phyloP scores from a whole-genome alignment of 2,888 invertebrate species.

The Hirtodrosophila alboralis region DNA sequence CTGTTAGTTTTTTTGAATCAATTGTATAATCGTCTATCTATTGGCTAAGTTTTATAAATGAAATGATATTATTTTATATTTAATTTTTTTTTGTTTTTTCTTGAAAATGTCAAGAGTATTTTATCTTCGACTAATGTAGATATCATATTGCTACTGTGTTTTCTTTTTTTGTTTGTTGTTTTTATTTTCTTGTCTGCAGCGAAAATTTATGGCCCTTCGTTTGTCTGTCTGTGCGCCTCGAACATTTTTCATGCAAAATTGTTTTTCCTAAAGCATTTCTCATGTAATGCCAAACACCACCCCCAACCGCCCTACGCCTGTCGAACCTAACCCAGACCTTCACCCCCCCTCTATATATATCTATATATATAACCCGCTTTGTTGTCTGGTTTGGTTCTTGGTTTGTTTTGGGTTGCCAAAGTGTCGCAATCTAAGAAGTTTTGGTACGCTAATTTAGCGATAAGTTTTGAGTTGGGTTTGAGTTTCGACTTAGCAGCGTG shows the following conservation, averaged over 20 bases:
- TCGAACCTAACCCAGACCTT: background rate
- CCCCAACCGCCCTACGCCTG: background rate
- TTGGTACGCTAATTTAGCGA: slow-evolving; percentile 66
- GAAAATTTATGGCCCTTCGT: slow-evolving; percentile 74
- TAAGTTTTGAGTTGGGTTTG: slow-evolving; percentile 57
- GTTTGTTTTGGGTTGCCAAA: slow-evolving; percentile 43
- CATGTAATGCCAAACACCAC: slow-evolving; percentile 11
- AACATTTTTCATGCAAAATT: slow-evolving; percentile 78
- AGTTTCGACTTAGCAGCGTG: background rate
- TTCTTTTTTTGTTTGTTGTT: slow-evolving; percentile 8
- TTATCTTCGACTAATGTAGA: background rate
- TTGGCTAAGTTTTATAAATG: too few species aligned
- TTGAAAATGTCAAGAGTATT: too few species aligned
- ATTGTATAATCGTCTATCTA: too few species aligned
- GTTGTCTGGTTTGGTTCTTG: slow-evolving; percentile 10
- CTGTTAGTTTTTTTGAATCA: too few species aligned
- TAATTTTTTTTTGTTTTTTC: background rate
- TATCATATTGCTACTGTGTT: too few species aligned
- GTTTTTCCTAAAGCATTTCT: slow-evolving; percentile 53
- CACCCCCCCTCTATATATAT: background rate
- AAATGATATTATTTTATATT: too few species aligned
- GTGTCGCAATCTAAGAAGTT: slow-evolving; percentile 57
- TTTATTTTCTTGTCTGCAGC: slow-evolving; percentile 30
- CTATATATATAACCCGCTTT: too few species aligned
- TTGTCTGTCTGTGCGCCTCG: slow-evolving; percentile 62